Evolutionary conservation across 2,113 vertebrate species (phyloP), one percentile per base, ranked within the genome.

Genomic region (Australoheros scitulus): DNA sequence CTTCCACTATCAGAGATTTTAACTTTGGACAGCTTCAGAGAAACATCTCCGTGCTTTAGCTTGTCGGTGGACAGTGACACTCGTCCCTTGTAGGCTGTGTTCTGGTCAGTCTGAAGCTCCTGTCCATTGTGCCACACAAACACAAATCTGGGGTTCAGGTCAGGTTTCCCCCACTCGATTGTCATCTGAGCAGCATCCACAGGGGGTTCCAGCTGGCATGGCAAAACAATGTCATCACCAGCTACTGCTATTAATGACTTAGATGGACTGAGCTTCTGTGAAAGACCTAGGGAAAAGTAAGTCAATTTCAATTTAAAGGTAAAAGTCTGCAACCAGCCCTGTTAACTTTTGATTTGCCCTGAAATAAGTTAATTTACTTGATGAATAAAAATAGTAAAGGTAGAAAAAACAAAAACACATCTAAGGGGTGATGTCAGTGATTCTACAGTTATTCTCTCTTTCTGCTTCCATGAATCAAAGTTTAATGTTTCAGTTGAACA

Each of bases 1-100:
- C 0, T 64, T 50, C 87, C 87, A 3, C 18, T n/a, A 26, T 89
- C 87, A 59, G 77, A 80, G 18, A 24, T 2, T 20, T 26, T 86
- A 9, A 81, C 26, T n/a, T 61, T 24, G 41, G 84, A 61, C 3
- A 89, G 74, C 4, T 9, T 75, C 59, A 89, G 64, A 0, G 84
- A 89, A 61, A 81, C 1, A 18, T 89, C 60, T 47, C 84, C 84
- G 0, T 3, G 0, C 8, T 83, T 89, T 78, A 86, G 60, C 2
- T 68, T 20, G 6, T 26, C 0, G 2, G 0, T 9, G 0, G 34
- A 57, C 70, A 89, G 2, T 0, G 84, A 86, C 2, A 74, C 20
- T 80, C 87, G 63, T 36, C 59, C 80, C 2, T 29, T 60, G 58
- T 78, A 89, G 18, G 52, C 36, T 4, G 3, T 0, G 8, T 81